Percentiles rank a stretch among this genome's conserved stretches.
phyloP scores from a whole-genome alignment of 1,140 invertebrate genomes.

The Lepeophtheirus salmonis region DNA sequence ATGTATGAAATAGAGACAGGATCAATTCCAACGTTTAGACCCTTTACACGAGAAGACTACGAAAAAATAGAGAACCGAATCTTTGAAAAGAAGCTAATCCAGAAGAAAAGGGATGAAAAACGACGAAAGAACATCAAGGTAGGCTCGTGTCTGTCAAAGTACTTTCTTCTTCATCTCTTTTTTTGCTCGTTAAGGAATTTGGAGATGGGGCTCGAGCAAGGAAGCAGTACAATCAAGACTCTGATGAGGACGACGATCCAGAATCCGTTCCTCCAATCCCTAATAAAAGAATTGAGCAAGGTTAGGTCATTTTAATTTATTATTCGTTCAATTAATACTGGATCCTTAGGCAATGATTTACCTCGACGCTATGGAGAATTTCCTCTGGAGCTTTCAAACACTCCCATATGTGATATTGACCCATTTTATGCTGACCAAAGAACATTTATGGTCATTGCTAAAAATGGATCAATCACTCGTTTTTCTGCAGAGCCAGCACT shows the following conservation, averaged over 20 bases:
- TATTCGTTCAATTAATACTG: too few species aligned
- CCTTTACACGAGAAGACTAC: slow-evolving; percentile 3
- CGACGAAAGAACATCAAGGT: slow-evolving; percentile 4
- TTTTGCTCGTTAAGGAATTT: background rate
- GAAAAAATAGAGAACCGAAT: slow-evolving; percentile 1
- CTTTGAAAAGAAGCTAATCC: background rate
- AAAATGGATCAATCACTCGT: slow-evolving; percentile 32
- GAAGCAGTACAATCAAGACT: slow-evolving; percentile 3
- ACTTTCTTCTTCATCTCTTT: background rate
- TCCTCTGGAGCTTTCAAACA: slow-evolving; percentile 6
- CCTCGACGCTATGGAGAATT: slow-evolving; percentile 15
- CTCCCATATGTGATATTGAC: slow-evolving; percentile 14
- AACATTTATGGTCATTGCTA: slow-evolving; percentile 34
- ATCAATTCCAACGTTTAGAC: background rate
- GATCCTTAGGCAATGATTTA: slow-evolving; percentile 16
- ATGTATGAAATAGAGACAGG: background rate
- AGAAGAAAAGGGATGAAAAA: slow-evolving; percentile 4
- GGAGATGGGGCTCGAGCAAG: slow-evolving; percentile 10
- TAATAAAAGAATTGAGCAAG: background rate
- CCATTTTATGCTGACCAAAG: slow-evolving; percentile 20
- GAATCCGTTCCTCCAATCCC: background rate
- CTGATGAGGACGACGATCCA: slow-evolving; percentile 7
- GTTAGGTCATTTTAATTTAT: too few species aligned
- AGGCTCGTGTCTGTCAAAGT: background rate
- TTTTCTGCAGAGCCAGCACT: slow-evolving; percentile 34